Conservation (phyloP, 2,113 vertebrate genomes). For the Morphnarchus princeps region DNA sequence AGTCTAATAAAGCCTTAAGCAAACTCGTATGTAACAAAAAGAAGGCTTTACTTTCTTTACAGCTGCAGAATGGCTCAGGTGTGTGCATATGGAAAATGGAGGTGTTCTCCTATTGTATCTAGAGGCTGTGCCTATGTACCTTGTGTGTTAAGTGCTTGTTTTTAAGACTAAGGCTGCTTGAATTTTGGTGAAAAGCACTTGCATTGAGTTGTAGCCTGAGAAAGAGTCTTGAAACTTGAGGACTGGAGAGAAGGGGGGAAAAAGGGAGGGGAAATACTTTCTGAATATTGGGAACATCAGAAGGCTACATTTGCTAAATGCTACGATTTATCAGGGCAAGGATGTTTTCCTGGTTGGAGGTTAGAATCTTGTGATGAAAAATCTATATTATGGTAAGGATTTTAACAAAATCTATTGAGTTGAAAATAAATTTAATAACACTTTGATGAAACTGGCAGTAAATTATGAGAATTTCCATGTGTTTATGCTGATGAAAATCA, state of each 20-base stretch:
- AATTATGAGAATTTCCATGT: background rate
- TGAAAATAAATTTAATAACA: background rate
- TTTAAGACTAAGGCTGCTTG: background rate
- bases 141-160: background rate
- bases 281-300: background rate
- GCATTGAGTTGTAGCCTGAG: background rate
- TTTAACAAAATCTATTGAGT: background rate
- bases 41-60: background rate
- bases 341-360: background rate
- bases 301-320: background rate
- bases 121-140: background rate
- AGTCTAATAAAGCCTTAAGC: background rate
- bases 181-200: background rate
- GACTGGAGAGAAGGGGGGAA: background rate
- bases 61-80: background rate
- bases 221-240: background rate
- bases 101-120: background rate
- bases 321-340: background rate
- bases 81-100: background rate
- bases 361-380: background rate
- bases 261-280: background rate
- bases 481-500: background rate
- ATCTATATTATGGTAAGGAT: background rate
- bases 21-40: background rate
- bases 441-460: background rate